A percentile compares a stretch with the other conserved stretches of the same genome.
phyloP scores from a whole-genome alignment of 2,797 vertebrate species.

The Leptodactylus fallax region DNA sequence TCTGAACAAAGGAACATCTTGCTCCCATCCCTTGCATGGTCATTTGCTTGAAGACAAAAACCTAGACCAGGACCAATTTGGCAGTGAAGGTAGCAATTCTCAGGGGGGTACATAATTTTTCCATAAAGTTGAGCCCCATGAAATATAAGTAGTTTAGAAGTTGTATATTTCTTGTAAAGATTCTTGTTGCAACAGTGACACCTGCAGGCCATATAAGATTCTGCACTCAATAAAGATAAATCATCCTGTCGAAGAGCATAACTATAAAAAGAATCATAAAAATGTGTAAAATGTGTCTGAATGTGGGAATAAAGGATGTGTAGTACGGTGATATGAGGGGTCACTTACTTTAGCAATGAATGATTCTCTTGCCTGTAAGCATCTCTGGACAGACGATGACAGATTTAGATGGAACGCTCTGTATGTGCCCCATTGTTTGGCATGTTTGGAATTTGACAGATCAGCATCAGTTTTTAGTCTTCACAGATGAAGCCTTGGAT shows the following conservation, averaged over 20 bases:
- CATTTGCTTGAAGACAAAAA: neutral
- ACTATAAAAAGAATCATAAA: neutral
- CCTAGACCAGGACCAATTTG: neutral
- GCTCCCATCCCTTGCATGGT: no score
- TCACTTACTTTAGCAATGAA: neutral
- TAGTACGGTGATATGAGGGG: neutral
- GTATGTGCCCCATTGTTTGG: neutral
- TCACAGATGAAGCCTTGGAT: neutral
- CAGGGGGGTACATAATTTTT: neutral
- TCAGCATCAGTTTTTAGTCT: conserved; percentile 53
- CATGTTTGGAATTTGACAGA: conserved; percentile 35
- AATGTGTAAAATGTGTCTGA: neutral
- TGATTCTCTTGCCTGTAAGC: neutral
- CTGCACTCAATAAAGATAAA: neutral
- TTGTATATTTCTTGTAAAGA: neutral
- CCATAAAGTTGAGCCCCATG: neutral
- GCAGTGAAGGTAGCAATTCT: neutral
- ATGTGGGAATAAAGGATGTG: neutral
- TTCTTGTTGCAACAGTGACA: neutral
- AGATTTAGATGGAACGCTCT: neutral
- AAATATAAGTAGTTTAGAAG: no score
- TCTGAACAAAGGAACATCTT: no score
- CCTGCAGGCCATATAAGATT: neutral
- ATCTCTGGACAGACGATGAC: neutral
- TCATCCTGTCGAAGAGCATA: conserved; percentile 1